A percentile compares a stretch with the other conserved stretches of the same genome.
phyloP scores from a whole-genome alignment of 2,113 vertebrate genomes.

The Chloropsis cyanopogon region DNA sequence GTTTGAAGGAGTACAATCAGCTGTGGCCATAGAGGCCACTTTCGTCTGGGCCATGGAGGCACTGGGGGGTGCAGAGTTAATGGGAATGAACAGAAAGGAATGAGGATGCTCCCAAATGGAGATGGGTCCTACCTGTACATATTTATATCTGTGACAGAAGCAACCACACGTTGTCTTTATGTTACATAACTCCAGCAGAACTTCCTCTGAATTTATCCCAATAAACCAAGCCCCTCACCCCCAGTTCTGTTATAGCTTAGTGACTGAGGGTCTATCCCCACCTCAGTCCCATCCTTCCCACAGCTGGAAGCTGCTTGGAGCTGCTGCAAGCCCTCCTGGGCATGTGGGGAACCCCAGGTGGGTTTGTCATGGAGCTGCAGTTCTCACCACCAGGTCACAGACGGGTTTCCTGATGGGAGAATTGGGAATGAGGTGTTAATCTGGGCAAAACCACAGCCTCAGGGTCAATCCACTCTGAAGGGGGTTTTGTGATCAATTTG shows the following conservation, averaged over 20 bases:
- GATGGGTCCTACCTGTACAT: neutral
- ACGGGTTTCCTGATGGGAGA: neutral
- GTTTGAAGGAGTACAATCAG: neutral
- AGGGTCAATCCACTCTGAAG: neutral
- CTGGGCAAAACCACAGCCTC: neutral
- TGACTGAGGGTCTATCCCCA: rapidly evolving
- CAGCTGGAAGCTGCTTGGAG: neutral
- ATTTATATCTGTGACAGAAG: neutral
- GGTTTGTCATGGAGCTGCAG: neutral
- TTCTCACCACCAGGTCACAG: rapidly evolving
- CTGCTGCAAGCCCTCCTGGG: neutral
- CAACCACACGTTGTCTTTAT: rapidly evolving
- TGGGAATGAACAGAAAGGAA: neutral
- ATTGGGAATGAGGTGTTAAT: neutral
- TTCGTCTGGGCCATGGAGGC: neutral
- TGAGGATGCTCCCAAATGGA: neutral
- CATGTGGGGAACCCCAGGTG: neutral
- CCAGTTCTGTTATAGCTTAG: neutral
- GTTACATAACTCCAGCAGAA: neutral
- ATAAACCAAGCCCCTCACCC: neutral
- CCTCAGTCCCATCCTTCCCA: neutral
- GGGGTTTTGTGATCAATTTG: neutral
- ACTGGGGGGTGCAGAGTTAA: neutral
- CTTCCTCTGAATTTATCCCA: neutral
- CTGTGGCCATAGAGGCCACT: rapidly evolving